Base-by-base conservation (phyloP, 2,113 vertebrate genomes). In the Brachyhypopomus occidentalis region DNA sequence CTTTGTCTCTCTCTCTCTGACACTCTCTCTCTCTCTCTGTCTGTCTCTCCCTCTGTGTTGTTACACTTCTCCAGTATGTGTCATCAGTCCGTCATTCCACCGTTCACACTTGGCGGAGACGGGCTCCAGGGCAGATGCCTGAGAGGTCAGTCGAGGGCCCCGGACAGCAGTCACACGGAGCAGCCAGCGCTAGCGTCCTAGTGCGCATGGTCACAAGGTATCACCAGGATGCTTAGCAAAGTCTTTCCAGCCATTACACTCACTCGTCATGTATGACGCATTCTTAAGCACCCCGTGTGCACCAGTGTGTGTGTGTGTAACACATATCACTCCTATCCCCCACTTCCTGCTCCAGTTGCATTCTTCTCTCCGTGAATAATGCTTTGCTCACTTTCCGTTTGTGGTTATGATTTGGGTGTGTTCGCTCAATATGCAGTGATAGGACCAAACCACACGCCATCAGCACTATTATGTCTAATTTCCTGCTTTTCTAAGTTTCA, bases 401-500 rank as follows among this genome's bases (percentile, higher is more conserved):
- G 73, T 55, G 27, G 27, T 55, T 60, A 22, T 14, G 34, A 34
- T 48, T 38, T 38, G 34, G 45, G 71, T 56, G 20, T 56, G 22
- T 27, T 45, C 66, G 86, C 85, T 84, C 72, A 83, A 58, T 84
- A 80, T 83, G 60, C 58, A 16, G 20, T 76, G 56, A 72, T 30
- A 48, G 3, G n/a, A 59, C 66, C n/a, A 67, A 25, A 23, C 59
- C 86, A 82, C 86, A 82, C 87, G 87, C 89, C 89, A 89, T 92
- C 90, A 87, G 77, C 86, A 87, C 88, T 84, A 88, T 91, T 90
- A 88, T 87, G 87, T 90, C 88, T 89, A 90, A 90, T 93, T 60
- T n/a, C n/a, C n/a, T 60, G 25, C 19, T 60, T 60, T 60, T 60
- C 20, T 60, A 20, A 60, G 20, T 60, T 20, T 36, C 52, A 75